Evolutionary conservation across 2,113 vertebrate species (phyloP).

Genomic region (Puffinus mauretanicus): DNA sequence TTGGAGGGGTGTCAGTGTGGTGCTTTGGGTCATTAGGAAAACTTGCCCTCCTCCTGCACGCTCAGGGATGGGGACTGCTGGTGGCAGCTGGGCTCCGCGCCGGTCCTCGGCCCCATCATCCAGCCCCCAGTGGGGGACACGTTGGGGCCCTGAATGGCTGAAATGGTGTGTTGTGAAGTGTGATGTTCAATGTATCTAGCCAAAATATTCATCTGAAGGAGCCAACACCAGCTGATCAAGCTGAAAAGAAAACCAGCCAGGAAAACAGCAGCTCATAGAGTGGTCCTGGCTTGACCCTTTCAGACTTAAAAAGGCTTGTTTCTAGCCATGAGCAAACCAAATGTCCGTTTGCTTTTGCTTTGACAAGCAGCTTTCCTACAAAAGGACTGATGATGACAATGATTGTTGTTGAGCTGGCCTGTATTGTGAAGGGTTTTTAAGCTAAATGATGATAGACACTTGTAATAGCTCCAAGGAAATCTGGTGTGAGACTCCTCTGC

Average conservation of each 20-base stretch:
- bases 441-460: background rate
- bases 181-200: background rate
- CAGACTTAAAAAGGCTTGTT: background rate
- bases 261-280: background rate
- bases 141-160: no score
- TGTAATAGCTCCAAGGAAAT: background rate
- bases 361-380: background rate
- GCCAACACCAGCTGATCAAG: background rate
- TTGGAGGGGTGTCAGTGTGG: background rate
- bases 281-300: background rate
- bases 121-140: accelerated
- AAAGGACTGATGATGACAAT: background rate
- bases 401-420: constrained; percentile 3
- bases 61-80: accelerated
- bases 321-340: background rate
- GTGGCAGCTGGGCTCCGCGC: accelerated
- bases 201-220: background rate
- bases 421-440: background rate
- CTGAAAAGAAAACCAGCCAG: background rate
- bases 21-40: background rate
- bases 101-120: background rate
- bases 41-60: background rate
- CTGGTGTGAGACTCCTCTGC: background rate
- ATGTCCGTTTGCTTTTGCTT: background rate
- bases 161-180: background rate